A percentile compares a stretch with the other conserved stretches of the same genome.
Conservation (phyloP, 2,113 vertebrate species). For the Jacana jacana region DNA sequence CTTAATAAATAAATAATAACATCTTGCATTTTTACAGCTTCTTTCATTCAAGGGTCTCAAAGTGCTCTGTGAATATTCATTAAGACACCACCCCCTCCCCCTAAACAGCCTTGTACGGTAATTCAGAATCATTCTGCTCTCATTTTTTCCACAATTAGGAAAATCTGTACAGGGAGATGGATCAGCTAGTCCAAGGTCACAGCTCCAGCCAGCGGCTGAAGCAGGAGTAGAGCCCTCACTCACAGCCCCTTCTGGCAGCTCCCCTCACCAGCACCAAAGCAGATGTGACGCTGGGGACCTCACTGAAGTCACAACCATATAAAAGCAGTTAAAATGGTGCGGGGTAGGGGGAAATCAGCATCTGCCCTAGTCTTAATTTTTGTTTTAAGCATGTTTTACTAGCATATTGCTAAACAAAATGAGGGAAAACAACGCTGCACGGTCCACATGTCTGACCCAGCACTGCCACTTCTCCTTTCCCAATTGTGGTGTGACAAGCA, state of each 20-base stretch:
- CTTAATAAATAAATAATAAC: conserved; percentile 61
- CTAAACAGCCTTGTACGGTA: not conserved
- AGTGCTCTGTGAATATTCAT: conserved; percentile 33
- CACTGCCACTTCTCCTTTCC: not conserved
- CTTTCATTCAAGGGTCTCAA: conserved; percentile 50
- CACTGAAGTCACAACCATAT: not conserved
- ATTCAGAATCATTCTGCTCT: not conserved
- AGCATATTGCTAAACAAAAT: accelerated
- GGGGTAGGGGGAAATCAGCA: not conserved
- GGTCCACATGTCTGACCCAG: not conserved
- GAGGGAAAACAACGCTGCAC: not conserved
- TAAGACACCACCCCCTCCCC: not conserved
- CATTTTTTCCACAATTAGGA: accelerated
- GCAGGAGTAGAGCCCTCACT: accelerated
- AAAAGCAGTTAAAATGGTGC: not conserved
- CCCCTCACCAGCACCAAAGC: accelerated
- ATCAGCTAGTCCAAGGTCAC: not conserved
- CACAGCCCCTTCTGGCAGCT: not conserved
- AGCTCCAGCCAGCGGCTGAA: not conserved
- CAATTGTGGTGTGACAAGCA: not conserved
- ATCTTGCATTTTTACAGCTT: conserved; percentile 59
- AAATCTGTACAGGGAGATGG: not conserved
- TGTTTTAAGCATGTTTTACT: not conserved
- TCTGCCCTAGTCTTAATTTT: not conserved
- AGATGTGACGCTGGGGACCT: not conserved